Evolutionary conservation across 2,888 invertebrate species (phyloP).

Genomic region (Ophioninae sp.): DNA sequence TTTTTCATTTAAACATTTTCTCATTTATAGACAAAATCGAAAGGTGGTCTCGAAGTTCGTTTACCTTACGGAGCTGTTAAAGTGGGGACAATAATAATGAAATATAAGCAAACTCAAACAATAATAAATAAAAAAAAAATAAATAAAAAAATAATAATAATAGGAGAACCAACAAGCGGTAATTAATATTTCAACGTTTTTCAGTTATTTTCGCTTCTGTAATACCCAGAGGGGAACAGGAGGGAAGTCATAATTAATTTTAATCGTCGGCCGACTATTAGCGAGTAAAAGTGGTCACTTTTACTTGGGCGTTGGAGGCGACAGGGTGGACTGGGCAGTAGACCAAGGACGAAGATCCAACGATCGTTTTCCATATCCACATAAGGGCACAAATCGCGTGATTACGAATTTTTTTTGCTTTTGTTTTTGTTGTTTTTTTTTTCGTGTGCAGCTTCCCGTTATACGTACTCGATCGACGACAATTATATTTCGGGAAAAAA

Average conservation of each 20-base stretch:
- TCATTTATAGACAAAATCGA: slow-evolving; percentile 39
- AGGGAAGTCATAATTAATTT: slow-evolving; percentile 71
- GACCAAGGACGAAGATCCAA: slow-evolving; percentile 1
- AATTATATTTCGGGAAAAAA: slow-evolving; percentile 30
- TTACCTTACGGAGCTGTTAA: slow-evolving; percentile 36
- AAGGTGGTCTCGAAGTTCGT: slow-evolving; percentile 6
- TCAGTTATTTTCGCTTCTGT: slow-evolving; percentile 46
- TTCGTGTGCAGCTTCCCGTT: neutral
- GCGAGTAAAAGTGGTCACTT: slow-evolving; percentile 30
- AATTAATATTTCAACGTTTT: slow-evolving; percentile 65
- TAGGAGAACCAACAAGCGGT: slow-evolving; percentile 62
- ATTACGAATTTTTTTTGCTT: slow-evolving; percentile 23
- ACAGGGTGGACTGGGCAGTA: neutral
- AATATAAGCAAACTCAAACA: neutral
- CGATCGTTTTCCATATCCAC: slow-evolving; percentile 5
- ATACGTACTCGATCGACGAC: slow-evolving; percentile 3
- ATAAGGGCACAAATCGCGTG: slow-evolving; percentile 9
- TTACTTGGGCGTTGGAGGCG: neutral
- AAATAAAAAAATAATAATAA: slow-evolving; percentile 21
- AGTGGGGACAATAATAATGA: neutral
- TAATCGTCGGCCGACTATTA: slow-evolving; percentile 64
- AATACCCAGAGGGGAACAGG: slow-evolving; percentile 7
- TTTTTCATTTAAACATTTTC: slow-evolving; percentile 12
- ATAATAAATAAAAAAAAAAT: neutral
- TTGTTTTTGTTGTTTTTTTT: neutral